Conservation (phyloP, 2,797 vertebrate genomes). For the Toxotes lorentzi region DNA sequence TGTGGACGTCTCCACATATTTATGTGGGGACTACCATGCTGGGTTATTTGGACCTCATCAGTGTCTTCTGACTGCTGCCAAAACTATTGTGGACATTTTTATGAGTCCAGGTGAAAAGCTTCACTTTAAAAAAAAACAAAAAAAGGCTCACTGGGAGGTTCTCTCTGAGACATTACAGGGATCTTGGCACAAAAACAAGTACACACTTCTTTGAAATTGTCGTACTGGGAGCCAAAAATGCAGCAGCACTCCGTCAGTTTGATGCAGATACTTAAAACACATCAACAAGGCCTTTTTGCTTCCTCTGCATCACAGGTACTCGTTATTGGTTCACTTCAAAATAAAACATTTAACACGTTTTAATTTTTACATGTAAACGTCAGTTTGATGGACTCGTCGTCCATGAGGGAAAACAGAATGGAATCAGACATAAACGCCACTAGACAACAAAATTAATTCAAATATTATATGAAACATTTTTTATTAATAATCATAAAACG, state of each 20-base stretch:
- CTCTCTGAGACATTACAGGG: background rate
- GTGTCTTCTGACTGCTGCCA: background rate
- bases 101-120: conserved; percentile 8
- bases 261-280: background rate
- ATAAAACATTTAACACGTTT: background rate
- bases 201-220: background rate
- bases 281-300: background rate
- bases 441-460: conserved; percentile 42
- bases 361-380: background rate
- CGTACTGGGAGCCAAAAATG: background rate
- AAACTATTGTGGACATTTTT: background rate
- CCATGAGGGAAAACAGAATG: background rate
- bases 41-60: background rate
- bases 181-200: background rate
- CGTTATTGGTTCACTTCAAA: background rate
- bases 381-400: background rate
- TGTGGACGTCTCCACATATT: background rate
- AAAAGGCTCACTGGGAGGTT: background rate
- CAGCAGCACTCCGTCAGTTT: background rate
- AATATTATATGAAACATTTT: conserved; percentile 79
- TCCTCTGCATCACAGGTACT: background rate
- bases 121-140: background rate
- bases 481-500: conserved; percentile 87
- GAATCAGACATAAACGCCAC: conserved; percentile 26
- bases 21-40: background rate